Evolutionary conservation across 2,113 vertebrate species (phyloP).

Genomic region (Dolichallabes microphthalmus): DNA sequence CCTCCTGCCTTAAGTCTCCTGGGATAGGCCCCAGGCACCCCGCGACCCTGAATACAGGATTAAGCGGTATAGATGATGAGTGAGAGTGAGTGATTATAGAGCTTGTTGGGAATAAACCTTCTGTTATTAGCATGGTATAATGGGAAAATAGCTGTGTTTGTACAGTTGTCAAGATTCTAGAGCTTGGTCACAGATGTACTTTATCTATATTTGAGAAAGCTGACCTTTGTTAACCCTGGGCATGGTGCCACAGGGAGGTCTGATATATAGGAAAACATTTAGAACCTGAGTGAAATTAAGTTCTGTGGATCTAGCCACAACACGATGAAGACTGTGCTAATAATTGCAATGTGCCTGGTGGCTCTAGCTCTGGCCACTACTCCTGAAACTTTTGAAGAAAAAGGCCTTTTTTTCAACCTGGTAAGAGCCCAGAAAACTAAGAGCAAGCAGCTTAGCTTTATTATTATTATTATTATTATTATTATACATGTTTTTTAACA

Average conservation of each 20-base stretch:
- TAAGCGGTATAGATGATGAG: too few species aligned
- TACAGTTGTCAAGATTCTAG: constrained; percentile 18
- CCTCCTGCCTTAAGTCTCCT: too few species aligned
- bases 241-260: neutral
- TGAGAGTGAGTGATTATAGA: neutral
- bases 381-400: neutral
- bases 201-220: constrained; percentile 29
- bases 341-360: constrained; percentile 43
- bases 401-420: constrained; percentile 34
- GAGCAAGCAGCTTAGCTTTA: neutral
- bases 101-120: constrained; percentile 20
- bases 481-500: neutral
- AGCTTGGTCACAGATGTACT: neutral
- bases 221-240: constrained; percentile 18
- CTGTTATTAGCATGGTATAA: constrained; percentile 3
- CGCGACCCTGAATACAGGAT: too few species aligned
- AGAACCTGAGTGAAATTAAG: neutral
- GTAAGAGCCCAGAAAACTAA: neutral
- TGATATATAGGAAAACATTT: constrained; percentile 21
- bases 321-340: constrained; percentile 29
- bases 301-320: neutral
- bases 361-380: constrained; percentile 10
- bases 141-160: constrained; percentile 6
- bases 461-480: neutral
- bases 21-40: too few species aligned